phyloP scores from a whole-genome alignment of 1,140 invertebrate species.

The Lethrus apterus region DNA sequence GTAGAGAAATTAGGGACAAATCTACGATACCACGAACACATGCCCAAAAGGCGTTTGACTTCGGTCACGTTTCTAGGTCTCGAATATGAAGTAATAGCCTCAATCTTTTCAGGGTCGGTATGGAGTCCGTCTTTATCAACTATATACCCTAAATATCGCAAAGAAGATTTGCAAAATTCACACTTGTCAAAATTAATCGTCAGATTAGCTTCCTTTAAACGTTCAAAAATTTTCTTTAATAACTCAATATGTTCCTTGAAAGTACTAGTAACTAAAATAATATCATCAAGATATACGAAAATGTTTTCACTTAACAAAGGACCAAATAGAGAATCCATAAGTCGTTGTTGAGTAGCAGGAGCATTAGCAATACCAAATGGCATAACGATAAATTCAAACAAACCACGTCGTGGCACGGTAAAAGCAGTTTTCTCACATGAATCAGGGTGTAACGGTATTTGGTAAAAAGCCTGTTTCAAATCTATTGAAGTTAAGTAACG shows the following conservation, averaged over 20 bases:
- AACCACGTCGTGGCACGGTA: conserved; percentile 15
- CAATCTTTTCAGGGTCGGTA: conserved; percentile 17
- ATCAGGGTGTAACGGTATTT: conserved; percentile 19
- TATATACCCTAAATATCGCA: neutral
- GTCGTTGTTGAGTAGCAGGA: conserved; percentile 31
- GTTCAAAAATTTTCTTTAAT: conserved; percentile 20
- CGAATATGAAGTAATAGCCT: conserved; percentile 38
- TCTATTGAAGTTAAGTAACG: neutral
- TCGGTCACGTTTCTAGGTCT: conserved; percentile 35
- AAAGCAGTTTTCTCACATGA: conserved; percentile 25
- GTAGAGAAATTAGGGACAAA: conserved; percentile 40
- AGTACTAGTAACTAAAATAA: conserved; percentile 21
- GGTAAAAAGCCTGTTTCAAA: conserved; percentile 23
- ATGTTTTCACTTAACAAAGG: conserved; percentile 3
- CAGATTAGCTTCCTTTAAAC: neutral
- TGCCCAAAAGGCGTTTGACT: conserved; percentile 37
- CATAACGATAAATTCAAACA: conserved; percentile 30
- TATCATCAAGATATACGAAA: conserved; percentile 1
- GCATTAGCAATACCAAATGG: conserved; percentile 35
- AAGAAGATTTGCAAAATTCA: neutral
- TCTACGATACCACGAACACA: conserved; percentile 40
- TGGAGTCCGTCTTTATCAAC: neutral
- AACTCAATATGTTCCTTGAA: conserved; percentile 29
- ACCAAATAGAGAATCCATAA: conserved; percentile 31
- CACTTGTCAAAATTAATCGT: neutral